Base-by-base conservation (phyloP, 2,888 invertebrate genomes). In the Drymonia ruficornis region DNA sequence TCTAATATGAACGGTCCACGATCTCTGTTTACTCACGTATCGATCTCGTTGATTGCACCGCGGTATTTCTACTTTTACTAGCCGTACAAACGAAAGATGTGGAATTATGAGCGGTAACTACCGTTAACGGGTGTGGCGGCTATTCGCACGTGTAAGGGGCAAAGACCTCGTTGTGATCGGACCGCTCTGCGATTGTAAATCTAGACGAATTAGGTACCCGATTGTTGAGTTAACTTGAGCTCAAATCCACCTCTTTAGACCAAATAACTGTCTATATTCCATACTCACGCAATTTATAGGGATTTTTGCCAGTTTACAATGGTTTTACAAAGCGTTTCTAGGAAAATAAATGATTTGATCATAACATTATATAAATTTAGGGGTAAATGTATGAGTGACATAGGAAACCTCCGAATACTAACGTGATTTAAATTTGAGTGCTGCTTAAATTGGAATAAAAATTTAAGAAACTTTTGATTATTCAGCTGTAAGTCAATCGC, bases 101-200 rank as follows among this genome's bases (percentile, higher is more conserved):
- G 65, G 69, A 71, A 63, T 74, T 78, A 82, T 76, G 72, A 77
- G 70, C 76, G 74, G 68, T 68, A 65, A 72, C 76, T 81, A 76
- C 86, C 86, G 86, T 86, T 87, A 73, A 84, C 69, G 80, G 84
- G 84, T 78, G 84, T 75, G 85, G 72, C 76, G 66, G 68, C 74
- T 75, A 79, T 82, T 84, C 74, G 85, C 83, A 83, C 83, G 83
- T 85, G 83, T 75, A 67, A 55, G 71, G 74, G 84, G 80, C 83
- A 85, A 82, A 76, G 85, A 84, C 84, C 87, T 70, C 76, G 64
- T 53, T 51, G 56, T 67, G 67, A 72, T 72, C 72, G 67, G 75
- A 74, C 77, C 74, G 74, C 75, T 63, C 63, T 44, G 59, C 49
- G 31, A 63, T 64, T 57, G 64, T 56, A 63, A 63, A 59, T 34